A percentile compares a stretch with the other conserved stretches of the same genome.
Evolutionary conservation across 2,113 vertebrate species (phyloP).

Genomic region (Lipophrys pholis): DNA sequence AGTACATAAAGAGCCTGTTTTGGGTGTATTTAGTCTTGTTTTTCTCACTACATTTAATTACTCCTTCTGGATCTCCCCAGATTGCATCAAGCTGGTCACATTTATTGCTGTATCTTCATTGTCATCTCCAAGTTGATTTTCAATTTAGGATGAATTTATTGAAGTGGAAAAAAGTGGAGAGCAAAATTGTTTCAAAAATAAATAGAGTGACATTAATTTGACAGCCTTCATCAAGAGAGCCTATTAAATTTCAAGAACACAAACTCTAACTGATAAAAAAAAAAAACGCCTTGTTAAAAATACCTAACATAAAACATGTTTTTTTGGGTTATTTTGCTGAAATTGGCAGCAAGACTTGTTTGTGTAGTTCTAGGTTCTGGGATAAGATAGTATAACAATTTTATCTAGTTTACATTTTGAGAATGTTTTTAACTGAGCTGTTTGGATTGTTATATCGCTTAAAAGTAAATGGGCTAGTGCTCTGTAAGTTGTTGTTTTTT

Average conservation of each 20-base stretch:
- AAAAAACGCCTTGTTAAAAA: background rate
- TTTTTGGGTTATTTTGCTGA: too few species aligned
- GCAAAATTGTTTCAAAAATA: constrained; percentile 8
- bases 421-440: too few species aligned
- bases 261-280: constrained; percentile 9
- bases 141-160: constrained; percentile 13
- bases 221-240: background rate
- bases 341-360: too few species aligned
- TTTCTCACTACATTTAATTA: background rate
- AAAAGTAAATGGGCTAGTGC: too few species aligned
- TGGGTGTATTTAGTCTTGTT: constrained; percentile 5
- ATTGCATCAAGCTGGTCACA: background rate
- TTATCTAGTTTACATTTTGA: too few species aligned
- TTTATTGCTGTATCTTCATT: constrained; percentile 16
- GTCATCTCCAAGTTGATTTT: constrained; percentile 14
- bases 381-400: too few species aligned
- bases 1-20: background rate
- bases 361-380: too few species aligned
- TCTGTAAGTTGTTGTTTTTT: too few species aligned
- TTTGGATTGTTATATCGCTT: too few species aligned
- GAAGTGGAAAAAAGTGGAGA: background rate
- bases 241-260: constrained; percentile 1
- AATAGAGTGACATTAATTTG: constrained; percentile 10
- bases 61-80: background rate
- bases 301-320: too few species aligned